These are phyloP conservation scores for Enhydra lutris DNA, from an alignment of 2,113 vertebrate genomes.

Conservation along the genomic window DNA sequence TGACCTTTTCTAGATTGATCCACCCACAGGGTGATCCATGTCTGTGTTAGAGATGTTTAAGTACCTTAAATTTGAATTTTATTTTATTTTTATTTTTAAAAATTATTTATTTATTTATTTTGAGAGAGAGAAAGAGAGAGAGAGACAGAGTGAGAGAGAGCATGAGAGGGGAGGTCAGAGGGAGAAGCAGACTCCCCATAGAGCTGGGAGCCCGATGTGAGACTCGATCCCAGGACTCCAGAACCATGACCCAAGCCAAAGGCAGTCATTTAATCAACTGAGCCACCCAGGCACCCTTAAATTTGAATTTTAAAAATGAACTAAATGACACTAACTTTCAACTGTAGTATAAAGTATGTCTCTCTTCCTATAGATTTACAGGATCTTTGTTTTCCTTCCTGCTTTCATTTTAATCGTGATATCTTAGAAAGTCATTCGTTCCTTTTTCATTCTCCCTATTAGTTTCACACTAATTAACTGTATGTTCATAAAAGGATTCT, in stretches of 20 bases:
- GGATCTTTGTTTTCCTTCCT: slow-evolving; percentile 67
- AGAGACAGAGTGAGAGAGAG: too few species aligned
- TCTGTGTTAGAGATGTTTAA: slow-evolving; percentile 64
- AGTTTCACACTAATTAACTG: neutral
- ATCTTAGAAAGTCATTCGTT: neutral
- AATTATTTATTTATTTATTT: too few species aligned
- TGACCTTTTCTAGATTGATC: slow-evolving; percentile 78
- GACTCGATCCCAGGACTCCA: too few species aligned
- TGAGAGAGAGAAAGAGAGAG: too few species aligned
- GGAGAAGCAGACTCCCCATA: too few species aligned
- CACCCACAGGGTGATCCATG: slow-evolving; percentile 67
- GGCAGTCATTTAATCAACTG: too few species aligned
- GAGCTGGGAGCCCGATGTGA: too few species aligned
- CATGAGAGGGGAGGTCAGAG: too few species aligned
- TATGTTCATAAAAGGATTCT: neutral
- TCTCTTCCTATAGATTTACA: slow-evolving; percentile 67
- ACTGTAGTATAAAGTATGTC: slow-evolving; percentile 59
- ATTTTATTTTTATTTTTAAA: neutral
- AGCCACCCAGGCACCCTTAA: neutral
- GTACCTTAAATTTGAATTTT: slow-evolving; percentile 68
- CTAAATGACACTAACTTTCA: slow-evolving; percentile 78
- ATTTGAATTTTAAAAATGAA: slow-evolving; percentile 75
- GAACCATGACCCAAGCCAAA: too few species aligned
- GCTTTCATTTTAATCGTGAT: slow-evolving; percentile 43
- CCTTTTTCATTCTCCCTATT: neutral